phyloP scores from a whole-genome alignment of 2,113 vertebrate species.

The Amia ocellicauda region DNA sequence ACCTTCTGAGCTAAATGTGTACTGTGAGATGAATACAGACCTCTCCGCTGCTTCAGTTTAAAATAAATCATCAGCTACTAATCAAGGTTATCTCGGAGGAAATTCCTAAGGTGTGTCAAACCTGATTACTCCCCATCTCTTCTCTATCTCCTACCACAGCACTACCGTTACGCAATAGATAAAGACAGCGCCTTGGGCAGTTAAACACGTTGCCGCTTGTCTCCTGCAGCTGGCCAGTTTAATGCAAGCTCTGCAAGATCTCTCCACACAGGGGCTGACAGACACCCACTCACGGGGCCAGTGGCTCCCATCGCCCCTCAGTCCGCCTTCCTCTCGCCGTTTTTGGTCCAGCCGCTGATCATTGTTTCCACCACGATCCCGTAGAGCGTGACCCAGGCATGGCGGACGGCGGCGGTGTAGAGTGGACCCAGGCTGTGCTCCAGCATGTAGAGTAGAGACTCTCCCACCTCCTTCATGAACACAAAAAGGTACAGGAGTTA shows the following conservation, averaged over 20 bases:
- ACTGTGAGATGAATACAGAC: too few relatives aligned
- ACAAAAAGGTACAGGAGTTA: not conserved
- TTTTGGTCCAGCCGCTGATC: constrained; percentile 75
- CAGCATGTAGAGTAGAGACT: constrained; percentile 89
- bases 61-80: too few relatives aligned
- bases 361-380: constrained; percentile 80
- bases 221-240: too few relatives aligned
- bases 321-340: constrained; percentile 66
- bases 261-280: constrained; percentile 24
- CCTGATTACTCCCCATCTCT: too few relatives aligned
- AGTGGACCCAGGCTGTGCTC: constrained; percentile 80
- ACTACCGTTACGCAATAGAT: not conserved
- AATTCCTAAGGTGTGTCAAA: too few relatives aligned
- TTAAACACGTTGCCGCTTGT: not conserved
- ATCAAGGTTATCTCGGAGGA: too few relatives aligned
- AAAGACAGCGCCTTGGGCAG: not conserved
- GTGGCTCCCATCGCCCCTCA: constrained; percentile 36
- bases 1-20: too few relatives aligned
- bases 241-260: not conserved
- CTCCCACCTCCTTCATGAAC: constrained; percentile 73
- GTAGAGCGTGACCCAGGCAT: constrained; percentile 89
- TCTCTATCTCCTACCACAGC: too few relatives aligned
- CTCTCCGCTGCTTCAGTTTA: too few relatives aligned
- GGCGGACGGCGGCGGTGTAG: constrained; percentile 73
- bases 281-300: constrained; percentile 17